Evolutionary conservation across 1,140 invertebrate genomes (phyloP).

Genomic region (Lordiphosa stackelbergi): DNA sequence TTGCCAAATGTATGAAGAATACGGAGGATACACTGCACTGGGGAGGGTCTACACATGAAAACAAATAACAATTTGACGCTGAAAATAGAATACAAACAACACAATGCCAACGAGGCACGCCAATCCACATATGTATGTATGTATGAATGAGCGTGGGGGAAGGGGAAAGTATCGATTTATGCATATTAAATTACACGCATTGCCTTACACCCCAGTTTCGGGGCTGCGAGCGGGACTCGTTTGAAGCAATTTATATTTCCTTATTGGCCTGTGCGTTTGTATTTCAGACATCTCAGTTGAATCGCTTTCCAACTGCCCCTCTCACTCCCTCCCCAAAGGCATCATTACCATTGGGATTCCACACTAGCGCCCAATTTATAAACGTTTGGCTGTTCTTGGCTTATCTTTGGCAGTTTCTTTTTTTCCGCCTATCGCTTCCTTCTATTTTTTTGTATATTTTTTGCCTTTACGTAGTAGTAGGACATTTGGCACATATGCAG

Average conservation of each 20-base stretch:
- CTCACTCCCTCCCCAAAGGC: conserved; percentile 13
- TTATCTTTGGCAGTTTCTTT: conserved; percentile 45
- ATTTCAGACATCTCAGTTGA: conserved; percentile 64
- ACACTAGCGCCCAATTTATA: conserved; percentile 67
- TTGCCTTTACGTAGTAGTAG: no score
- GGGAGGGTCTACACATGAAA: conserved; percentile 39
- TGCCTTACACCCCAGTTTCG: conserved; percentile 34
- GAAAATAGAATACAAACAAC: conserved; percentile 66
- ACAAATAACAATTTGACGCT: conserved; percentile 69
- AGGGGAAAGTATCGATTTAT: conserved; percentile 59
- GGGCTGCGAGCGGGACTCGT: conserved; percentile 26
- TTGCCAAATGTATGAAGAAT: conserved; percentile 7
- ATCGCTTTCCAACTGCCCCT: conserved; percentile 3
- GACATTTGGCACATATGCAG: no score
- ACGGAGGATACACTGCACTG: conserved; percentile 4
- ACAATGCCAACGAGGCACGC: conserved; percentile 32
- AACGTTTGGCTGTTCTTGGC: conserved; percentile 57
- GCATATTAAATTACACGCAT: conserved; percentile 67
- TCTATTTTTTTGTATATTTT: no score
- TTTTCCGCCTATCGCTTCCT: neutral
- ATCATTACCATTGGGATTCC: conserved; percentile 62
- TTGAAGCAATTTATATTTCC: conserved; percentile 63
- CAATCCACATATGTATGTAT: conserved; percentile 14
- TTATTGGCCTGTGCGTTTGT: conserved; percentile 53
- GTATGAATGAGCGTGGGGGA: no score